Percentiles rank a stretch among this genome's conserved stretches.
phyloP scores from a whole-genome alignment of 2,888 invertebrate genomes.

The Apamea anceps region DNA sequence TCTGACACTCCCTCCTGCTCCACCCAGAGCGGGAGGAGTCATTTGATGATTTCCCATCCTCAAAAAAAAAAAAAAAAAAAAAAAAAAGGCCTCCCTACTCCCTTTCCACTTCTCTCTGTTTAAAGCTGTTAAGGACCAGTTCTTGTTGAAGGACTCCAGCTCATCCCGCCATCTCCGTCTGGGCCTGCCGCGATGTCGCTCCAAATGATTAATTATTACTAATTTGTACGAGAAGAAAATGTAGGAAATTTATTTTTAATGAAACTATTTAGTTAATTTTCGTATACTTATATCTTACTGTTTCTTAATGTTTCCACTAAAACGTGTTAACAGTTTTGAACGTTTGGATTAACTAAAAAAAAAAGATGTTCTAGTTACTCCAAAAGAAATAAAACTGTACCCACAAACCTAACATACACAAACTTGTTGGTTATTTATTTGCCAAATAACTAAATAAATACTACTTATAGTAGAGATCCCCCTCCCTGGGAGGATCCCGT shows the following conservation, averaged over 20 bases:
- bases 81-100: too few relatives aligned
- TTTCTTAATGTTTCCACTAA: not conserved
- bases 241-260: not conserved
- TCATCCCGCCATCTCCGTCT: too few relatives aligned
- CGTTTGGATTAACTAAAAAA: not conserved
- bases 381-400: not conserved
- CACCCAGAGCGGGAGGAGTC: too few relatives aligned
- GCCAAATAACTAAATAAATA: constrained; percentile 68
- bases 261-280: not conserved
- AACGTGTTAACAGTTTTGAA: not conserved
- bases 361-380: not conserved
- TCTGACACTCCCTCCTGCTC: too few relatives aligned
- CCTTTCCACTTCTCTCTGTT: too few relatives aligned
- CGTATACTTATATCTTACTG: not conserved
- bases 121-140: too few relatives aligned
- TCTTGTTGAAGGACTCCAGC: too few relatives aligned
- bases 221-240: not conserved
- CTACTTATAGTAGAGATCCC: constrained; percentile 59
- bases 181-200: not conserved
- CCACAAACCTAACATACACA: constrained; percentile 3
- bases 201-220: not conserved
- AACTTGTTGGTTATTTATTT: constrained; percentile 64
- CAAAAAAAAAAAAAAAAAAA: too few relatives aligned
- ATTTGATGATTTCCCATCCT: too few relatives aligned
- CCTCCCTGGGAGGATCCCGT: constrained; percentile 64